Percentiles rank a stretch among this genome's conserved stretches.
phyloP scores from a whole-genome alignment of 2,113 vertebrate species.

The Baryphthengus martii region DNA sequence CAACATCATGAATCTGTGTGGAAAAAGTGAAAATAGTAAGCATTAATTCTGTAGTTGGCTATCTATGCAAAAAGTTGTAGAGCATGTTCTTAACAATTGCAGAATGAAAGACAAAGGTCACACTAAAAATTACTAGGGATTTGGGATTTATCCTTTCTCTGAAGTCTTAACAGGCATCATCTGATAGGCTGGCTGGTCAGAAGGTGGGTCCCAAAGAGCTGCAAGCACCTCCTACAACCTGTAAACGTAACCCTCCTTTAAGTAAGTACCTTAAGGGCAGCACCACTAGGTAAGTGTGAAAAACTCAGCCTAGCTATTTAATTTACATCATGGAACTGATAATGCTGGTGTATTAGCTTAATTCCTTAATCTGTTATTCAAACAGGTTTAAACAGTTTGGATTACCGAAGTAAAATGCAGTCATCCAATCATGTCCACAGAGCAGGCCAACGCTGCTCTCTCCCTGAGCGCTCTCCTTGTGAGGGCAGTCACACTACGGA shows the following conservation, averaged over 20 bases:
- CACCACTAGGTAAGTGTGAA: neutral
- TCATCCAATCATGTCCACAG: neutral
- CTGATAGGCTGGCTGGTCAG: neutral
- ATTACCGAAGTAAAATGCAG: neutral
- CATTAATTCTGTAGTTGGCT: neutral
- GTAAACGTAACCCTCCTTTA: neutral
- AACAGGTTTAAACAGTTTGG: neutral
- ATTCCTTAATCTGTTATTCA: neutral
- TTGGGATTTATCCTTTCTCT: neutral
- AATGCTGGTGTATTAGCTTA: neutral
- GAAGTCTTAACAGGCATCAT: neutral
- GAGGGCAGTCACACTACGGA: neutral
- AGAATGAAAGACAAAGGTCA: neutral
- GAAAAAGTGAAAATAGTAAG: neutral
- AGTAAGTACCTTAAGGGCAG: neutral
- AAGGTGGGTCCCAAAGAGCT: neutral
- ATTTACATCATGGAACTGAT: neutral
- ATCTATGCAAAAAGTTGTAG: neutral
- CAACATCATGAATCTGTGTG: constrained; percentile 54
- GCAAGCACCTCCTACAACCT: neutral
- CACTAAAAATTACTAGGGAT: neutral
- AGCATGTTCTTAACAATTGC: neutral
- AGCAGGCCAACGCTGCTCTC: neutral
- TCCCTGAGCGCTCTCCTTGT: neutral
- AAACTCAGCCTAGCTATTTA: neutral